phyloP scores from a whole-genome alignment of 2,113 vertebrate genomes.

The Mastomys natalensis region DNA sequence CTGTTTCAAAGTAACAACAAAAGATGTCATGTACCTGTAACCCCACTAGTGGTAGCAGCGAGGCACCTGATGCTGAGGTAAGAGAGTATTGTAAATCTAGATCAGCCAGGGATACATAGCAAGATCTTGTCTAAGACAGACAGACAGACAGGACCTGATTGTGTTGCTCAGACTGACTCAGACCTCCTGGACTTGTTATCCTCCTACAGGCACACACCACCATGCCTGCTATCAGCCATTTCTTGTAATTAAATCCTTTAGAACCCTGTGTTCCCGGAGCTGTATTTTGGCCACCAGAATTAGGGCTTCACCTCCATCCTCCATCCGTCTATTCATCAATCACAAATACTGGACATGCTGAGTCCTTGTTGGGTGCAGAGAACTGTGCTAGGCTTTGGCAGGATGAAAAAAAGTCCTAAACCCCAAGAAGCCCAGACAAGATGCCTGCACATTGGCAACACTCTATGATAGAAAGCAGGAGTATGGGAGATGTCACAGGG shows the following conservation, averaged over 20 bases:
- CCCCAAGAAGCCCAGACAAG: neutral
- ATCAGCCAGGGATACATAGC: neutral
- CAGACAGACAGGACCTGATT: neutral
- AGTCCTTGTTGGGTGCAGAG: neutral
- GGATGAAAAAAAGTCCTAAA: neutral
- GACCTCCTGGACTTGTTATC: neutral
- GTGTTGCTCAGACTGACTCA: neutral
- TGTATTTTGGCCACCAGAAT: neutral
- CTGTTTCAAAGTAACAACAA: neutral
- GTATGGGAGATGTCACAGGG: neutral
- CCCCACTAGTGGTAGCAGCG: neutral
- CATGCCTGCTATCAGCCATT: neutral
- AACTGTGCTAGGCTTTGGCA: neutral
- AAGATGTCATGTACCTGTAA: neutral
- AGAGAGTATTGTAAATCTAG: neutral
- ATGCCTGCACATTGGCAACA: neutral
- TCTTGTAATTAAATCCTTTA: neutral
- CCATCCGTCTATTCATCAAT: neutral
- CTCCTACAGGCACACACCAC: neutral
- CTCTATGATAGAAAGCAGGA: neutral
- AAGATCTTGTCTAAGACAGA: neutral
- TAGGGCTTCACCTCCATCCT: neutral
- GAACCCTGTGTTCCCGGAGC: neutral
- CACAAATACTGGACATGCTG: neutral
- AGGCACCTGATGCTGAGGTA: neutral